Conservation (phyloP, 2,888 invertebrate species). For the Helicoverpa assulta region DNA sequence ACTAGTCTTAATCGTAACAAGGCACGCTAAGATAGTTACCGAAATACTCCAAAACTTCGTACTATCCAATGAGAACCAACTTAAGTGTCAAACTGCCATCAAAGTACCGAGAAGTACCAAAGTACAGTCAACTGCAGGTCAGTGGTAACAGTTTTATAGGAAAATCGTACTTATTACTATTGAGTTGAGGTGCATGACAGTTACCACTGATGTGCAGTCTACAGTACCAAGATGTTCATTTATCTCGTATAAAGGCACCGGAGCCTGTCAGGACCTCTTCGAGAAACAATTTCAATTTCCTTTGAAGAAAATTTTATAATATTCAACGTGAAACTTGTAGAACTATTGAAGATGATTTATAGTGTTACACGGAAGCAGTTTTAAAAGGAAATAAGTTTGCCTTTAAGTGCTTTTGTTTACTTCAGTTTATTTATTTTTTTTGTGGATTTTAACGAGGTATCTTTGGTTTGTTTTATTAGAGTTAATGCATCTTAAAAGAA, state of each 20-base stretch:
- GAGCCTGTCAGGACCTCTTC: conserved; percentile 42
- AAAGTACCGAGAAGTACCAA: conserved; percentile 25
- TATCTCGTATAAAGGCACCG: conserved; percentile 50
- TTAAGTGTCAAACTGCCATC: conserved; percentile 50
- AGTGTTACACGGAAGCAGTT: conserved; percentile 4
- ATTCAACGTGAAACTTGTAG: conserved; percentile 52
- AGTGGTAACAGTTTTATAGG: no score
- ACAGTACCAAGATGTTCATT: conserved; percentile 41
- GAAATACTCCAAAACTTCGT: conserved; percentile 3
- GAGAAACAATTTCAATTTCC: conserved; percentile 64
- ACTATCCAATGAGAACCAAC: conserved; percentile 12
- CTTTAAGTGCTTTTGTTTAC: conserved; percentile 1
- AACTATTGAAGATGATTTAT: conserved; percentile 56
- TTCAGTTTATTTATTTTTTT: no score
- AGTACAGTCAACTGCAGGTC: conserved; percentile 8
- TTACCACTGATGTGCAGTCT: no score
- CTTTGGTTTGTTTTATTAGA: no score
- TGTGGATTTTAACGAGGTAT: no score
- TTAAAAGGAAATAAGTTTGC: conserved; percentile 5
- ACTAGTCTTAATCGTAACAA: conserved; percentile 2
- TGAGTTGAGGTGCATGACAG: no score
- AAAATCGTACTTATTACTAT: no score
- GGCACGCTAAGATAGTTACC: not conserved
- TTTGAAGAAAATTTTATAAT: conserved; percentile 58
- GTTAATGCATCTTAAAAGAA: no score